phyloP scores from a whole-genome alignment of 1,140 invertebrate genomes.

The Trachymyrmex septentrionalis region DNA sequence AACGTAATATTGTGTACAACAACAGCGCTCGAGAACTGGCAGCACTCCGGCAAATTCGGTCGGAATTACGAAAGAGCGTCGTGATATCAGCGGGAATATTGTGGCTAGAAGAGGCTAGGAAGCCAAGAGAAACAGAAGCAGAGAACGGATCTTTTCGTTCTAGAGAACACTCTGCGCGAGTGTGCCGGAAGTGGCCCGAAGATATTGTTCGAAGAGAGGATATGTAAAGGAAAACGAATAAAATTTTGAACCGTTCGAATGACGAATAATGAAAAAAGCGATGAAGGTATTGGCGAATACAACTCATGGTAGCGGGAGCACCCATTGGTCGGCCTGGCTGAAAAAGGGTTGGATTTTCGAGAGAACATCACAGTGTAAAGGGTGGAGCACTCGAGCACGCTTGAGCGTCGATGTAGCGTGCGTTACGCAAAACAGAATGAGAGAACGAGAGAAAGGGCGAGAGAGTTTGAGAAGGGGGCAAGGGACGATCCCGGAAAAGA shows the following conservation, averaged over 20 bases:
- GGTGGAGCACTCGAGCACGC: slow-evolving; percentile 83
- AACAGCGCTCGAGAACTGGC: slow-evolving; percentile 36
- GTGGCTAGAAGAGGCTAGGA: slow-evolving; percentile 20
- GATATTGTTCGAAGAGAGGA: not conserved
- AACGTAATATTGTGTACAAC: slow-evolving; percentile 18
- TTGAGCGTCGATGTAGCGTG: slow-evolving; percentile 66
- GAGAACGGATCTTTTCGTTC: not conserved
- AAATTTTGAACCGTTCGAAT: slow-evolving; percentile 49
- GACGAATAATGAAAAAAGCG: slow-evolving; percentile 54
- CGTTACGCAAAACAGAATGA: slow-evolving; percentile 56
- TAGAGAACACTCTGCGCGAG: slow-evolving; percentile 10
- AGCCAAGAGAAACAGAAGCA: slow-evolving; percentile 37
- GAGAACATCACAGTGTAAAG: slow-evolving; percentile 78
- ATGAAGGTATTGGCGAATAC: slow-evolving; percentile 36
- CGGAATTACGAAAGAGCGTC: slow-evolving; percentile 49
- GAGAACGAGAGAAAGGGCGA: slow-evolving; percentile 20
- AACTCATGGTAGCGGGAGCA: slow-evolving; percentile 47
- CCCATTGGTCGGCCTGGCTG: slow-evolving; percentile 79
- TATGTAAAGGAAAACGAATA: slow-evolving; percentile 36
- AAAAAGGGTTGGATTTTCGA: slow-evolving; percentile 83
- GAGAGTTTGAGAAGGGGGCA: slow-evolving; percentile 3
- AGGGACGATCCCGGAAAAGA: slow-evolving; percentile 45
- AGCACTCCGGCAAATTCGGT: slow-evolving; percentile 49
- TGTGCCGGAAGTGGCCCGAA: slow-evolving; percentile 55
- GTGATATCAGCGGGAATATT: slow-evolving; percentile 41